phyloP scores from a whole-genome alignment of 2,888 invertebrate genomes.

The Acrocera orbiculus region DNA sequence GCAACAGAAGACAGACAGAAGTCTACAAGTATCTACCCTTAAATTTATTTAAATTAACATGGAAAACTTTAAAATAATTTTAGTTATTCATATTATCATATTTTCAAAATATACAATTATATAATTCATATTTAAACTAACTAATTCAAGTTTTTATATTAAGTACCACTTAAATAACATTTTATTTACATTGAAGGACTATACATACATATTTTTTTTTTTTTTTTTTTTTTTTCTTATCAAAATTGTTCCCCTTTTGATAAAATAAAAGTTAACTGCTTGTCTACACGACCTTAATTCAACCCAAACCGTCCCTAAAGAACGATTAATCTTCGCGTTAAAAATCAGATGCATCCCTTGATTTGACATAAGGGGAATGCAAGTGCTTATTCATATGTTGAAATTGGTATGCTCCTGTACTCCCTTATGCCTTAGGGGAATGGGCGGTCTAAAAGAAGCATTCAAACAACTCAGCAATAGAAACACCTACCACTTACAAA shows the following conservation, averaged over 20 bases:
- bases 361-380: slow-evolving; percentile 3
- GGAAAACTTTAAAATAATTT: no score
- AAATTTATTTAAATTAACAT: no score
- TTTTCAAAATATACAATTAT: no score
- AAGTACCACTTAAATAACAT: no score
- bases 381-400: background rate
- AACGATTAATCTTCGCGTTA: slow-evolving; percentile 23
- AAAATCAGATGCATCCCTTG: slow-evolving; percentile 11
- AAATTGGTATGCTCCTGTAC: background rate
- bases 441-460: background rate
- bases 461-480: background rate
- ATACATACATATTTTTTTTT: no score
- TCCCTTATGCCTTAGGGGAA: background rate
- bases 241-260: slow-evolving; percentile 1
- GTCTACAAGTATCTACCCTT: no score
- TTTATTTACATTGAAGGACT: no score
- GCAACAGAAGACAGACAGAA: no score
- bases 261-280: slow-evolving; percentile 1
- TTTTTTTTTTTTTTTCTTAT: no score
- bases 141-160: no score
- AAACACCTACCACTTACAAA: slow-evolving; percentile 5
- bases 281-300: slow-evolving; percentile 20
- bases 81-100: no score
- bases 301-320: slow-evolving; percentile 29
- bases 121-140: no score